Evolutionary conservation across 2,888 invertebrate species (phyloP).

Genomic region (Bursaphelenchus okinawaensis): DNA sequence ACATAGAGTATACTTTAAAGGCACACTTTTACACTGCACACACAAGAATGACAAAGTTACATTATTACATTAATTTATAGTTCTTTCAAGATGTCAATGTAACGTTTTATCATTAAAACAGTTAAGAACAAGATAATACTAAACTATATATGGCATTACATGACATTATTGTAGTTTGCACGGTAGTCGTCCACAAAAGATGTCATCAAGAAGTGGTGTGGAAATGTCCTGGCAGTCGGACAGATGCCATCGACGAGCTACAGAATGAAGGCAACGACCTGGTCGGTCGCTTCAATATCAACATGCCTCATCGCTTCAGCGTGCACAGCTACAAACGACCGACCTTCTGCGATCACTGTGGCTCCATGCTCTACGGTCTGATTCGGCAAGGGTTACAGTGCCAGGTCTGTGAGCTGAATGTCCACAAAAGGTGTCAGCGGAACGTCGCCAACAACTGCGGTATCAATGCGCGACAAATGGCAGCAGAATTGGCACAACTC

Average conservation of each 20-base stretch:
- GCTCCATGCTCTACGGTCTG: conserved; percentile 89
- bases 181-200: conserved; percentile 97
- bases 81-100: too few relatives aligned
- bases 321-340: conserved; percentile 95
- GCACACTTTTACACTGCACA: too few relatives aligned
- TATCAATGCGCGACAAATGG: conserved; percentile 92
- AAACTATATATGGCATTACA: too few relatives aligned
- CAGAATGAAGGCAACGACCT: conserved; percentile 38
- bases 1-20: too few relatives aligned
- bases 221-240: conserved; percentile 93
- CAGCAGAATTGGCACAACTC: conserved; percentile 81
- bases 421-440: conserved; percentile 92
- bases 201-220: conserved; percentile 94
- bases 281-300: conserved; percentile 75
- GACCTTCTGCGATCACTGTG: conserved; percentile 99
- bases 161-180: conserved; percentile 79
- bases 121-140: too few relatives aligned
- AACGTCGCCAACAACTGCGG: conserved; percentile 99
- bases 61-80: too few relatives aligned
- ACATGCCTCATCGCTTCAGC: conserved; percentile 87
- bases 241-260: conserved; percentile 43
- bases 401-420: conserved; percentile 87
- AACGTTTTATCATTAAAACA: too few relatives aligned
- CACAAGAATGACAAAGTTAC: too few relatives aligned
- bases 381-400: conserved; percentile 86